Base-by-base conservation (phyloP, 1,140 invertebrate genomes). In the Phortica variegata region DNA sequence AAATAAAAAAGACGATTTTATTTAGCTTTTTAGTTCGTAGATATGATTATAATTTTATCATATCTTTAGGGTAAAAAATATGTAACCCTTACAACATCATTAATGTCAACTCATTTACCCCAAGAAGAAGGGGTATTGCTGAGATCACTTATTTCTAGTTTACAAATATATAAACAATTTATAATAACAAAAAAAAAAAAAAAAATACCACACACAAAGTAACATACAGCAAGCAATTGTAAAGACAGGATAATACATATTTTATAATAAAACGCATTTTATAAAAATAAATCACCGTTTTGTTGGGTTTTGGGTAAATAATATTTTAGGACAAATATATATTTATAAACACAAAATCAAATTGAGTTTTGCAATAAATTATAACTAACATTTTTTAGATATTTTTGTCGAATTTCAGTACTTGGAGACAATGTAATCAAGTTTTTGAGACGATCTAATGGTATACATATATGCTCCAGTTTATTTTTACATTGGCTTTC, bases 251-350 rank as follows among this genome's bases (percentile, higher is more conserved):
- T 45, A 54, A 57, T 38, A 15, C 43, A 21, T 52, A 65, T 62
- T 68, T 68, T 13, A 54, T 58, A 58, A 68, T 66, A 63, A 68
- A 66, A 38, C 49, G 44, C 45, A 60, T 36, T 56, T 58, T 53
- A 47, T 38, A 32, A 58, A 42, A 38, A 20, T 3, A 37, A 15
- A 20, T 48, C n/a, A n/a, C n/a, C n/a, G n/a, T n/a, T n/a, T n/a
- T n/a, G n/a, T n/a, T n/a, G n/a, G n/a, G n/a, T n/a, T n/a, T n/a
- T 15, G 47, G 17, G 7, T 26, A 42, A 26, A 12, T 33, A 33
- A 5, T n/a, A 41, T 41, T 41, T 13, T n/a, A n/a, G n/a, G 13
- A 6, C 2, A 15, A 10, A 12, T 18, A 33, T 16, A 12, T 16
- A 7, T 37, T 16, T 21, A 10, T 19, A 15, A 13, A 5, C 10